Conservation (phyloP, 2,888 invertebrate genomes). For the Drosophila rellima region DNA sequence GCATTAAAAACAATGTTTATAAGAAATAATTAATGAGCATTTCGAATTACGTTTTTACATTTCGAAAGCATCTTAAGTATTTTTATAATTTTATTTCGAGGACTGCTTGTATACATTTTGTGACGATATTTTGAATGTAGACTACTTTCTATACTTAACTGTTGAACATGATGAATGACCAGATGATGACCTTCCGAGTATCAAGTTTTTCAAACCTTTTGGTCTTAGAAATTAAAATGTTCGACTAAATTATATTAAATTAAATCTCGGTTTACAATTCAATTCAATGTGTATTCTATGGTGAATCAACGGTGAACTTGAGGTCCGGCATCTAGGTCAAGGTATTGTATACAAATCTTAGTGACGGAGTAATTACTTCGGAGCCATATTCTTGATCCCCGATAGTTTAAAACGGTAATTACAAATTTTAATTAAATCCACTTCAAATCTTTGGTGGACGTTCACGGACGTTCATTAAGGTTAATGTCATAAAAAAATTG, state of each 20-base stretch:
- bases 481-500: conserved; percentile 66
- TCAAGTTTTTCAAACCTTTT: neutral
- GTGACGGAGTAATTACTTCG: neutral
- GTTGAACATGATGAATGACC: neutral
- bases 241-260: neutral
- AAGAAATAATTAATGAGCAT: neutral
- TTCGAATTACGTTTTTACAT: neutral
- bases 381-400: neutral
- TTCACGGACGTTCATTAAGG: conserved; percentile 69
- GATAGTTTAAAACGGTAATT: neutral
- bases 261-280: neutral
- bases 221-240: neutral
- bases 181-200: neutral
- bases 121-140: neutral
- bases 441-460: conserved; percentile 26
- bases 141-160: too few relatives aligned
- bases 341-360: neutral
- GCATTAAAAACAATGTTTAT: neutral
- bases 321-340: neutral
- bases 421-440: conserved; percentile 5
- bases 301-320: neutral
- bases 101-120: neutral
- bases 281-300: neutral
- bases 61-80: neutral
- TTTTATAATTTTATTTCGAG: neutral